Percentiles rank a stretch among this genome's conserved stretches.
These are phyloP conservation scores for Dryobates pubescens DNA, from an alignment of 2,797 vertebrate species.

Conservation along the genomic window DNA sequence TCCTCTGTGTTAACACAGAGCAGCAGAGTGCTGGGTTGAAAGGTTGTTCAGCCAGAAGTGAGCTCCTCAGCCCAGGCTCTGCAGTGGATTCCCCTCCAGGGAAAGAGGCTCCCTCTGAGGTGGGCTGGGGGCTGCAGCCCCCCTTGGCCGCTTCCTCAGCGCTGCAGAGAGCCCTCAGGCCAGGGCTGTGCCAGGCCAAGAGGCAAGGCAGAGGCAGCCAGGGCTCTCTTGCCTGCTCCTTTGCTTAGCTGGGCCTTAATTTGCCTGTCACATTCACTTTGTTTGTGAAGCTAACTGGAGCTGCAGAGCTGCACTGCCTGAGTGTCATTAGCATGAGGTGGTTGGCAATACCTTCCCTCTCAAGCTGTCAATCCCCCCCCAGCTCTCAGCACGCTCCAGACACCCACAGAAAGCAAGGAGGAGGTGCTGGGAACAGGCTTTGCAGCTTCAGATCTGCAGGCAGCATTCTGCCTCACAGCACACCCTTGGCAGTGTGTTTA, in stretches of 20 bases:
- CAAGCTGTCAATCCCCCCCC: neutral
- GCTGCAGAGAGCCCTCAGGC: fast-evolving
- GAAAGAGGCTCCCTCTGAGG: neutral
- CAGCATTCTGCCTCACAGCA: neutral
- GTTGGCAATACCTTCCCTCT: conserved; percentile 47
- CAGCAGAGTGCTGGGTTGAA: neutral
- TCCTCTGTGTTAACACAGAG: neutral
- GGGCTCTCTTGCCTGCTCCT: neutral
- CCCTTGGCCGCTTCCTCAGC: neutral
- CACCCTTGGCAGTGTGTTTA: neutral
- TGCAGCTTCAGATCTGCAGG: conserved; percentile 15
- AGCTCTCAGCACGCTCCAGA: neutral
- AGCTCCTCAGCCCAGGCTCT: neutral
- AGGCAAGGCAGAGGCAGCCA: neutral
- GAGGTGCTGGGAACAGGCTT: neutral
- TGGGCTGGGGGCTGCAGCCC: neutral
- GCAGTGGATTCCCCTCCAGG: neutral
- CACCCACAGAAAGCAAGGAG: conserved; percentile 36
- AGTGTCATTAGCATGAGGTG: neutral
- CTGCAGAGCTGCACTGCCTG: conserved; percentile 34
- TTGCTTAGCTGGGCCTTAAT: conserved; percentile 1
- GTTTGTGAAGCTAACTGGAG: neutral
- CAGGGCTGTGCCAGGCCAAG: fast-evolving
- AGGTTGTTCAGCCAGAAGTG: conserved; percentile 50
- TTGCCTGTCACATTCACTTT: conserved; percentile 20